phyloP scores from a whole-genome alignment of 2,113 vertebrate genomes.

The Falco punctatus region DNA sequence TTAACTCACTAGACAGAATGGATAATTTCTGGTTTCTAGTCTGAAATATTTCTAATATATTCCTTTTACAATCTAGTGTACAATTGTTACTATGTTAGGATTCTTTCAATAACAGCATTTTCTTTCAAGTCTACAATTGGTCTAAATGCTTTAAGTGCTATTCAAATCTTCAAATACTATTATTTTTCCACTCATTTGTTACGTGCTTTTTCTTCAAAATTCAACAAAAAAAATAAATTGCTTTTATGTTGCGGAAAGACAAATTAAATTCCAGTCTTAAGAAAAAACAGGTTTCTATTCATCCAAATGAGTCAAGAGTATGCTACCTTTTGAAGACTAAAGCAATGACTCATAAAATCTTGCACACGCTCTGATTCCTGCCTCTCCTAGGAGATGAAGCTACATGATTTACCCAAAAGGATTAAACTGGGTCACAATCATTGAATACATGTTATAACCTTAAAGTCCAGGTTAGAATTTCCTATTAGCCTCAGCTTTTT shows the following conservation, averaged over 20 bases:
- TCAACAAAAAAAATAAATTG: background rate
- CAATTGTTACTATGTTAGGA: background rate
- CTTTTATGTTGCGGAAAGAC: background rate
- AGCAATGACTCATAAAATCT: constrained; percentile 31
- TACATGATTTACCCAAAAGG: constrained; percentile 29
- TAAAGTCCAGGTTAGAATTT: constrained; percentile 4
- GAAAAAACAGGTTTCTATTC: constrained; percentile 23
- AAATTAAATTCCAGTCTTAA: background rate
- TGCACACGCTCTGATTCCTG: background rate
- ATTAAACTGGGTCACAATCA: constrained; percentile 37
- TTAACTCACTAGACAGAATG: background rate
- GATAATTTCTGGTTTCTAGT: background rate
- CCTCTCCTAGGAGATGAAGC: constrained; percentile 23
- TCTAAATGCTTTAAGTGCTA: background rate
- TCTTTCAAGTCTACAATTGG: background rate
- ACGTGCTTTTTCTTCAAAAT: background rate
- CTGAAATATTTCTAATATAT: background rate
- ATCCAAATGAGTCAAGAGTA: background rate
- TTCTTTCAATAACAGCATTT: background rate
- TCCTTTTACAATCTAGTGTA: background rate
- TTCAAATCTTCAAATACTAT: background rate
- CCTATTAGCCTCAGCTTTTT: background rate
- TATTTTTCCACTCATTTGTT: background rate
- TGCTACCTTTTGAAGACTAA: constrained; percentile 17
- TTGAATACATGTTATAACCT: background rate